These are phyloP conservation scores for Drosophila chauvacae DNA, from an alignment of 1,140 invertebrate species.

Conservation along the genomic window DNA sequence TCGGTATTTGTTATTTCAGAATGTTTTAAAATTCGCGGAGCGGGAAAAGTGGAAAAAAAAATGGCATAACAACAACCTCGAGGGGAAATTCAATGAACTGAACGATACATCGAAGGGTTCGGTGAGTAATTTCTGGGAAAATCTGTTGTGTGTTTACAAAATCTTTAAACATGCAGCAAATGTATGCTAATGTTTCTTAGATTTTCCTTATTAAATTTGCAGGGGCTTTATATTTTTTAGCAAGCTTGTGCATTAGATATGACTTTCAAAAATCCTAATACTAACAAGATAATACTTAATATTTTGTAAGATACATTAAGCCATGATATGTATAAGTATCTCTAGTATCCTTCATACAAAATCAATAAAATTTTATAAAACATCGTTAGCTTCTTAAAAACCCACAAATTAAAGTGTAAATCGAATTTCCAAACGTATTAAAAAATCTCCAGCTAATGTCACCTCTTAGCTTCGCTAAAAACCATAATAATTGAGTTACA, in stretches of 20 bases:
- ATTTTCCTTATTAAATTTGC: background rate
- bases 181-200: background rate
- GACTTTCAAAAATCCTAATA: too few species aligned
- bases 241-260: background rate
- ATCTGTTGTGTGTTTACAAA: background rate
- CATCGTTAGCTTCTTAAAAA: background rate
- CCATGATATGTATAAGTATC: background rate
- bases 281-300: background rate
- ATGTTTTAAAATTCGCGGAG: constrained; percentile 10
- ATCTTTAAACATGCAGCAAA: too few species aligned
- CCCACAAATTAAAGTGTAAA: background rate
- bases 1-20: constrained; percentile 30
- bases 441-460: background rate
- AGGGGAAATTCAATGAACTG: constrained; percentile 14
- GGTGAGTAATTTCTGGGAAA: background rate
- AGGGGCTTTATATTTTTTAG: too few species aligned
- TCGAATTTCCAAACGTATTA: background rate
- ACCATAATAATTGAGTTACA: background rate
- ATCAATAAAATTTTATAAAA: too few species aligned
- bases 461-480: background rate
- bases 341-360: background rate
- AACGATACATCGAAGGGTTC: background rate
- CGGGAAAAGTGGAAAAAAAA: background rate
- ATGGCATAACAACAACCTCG: background rate
- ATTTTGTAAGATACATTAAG: background rate